Evolutionary conservation across 2,888 invertebrate genomes (phyloP), one percentile per base, ranked within the genome.

Genomic region (Lissonota sp.): DNA sequence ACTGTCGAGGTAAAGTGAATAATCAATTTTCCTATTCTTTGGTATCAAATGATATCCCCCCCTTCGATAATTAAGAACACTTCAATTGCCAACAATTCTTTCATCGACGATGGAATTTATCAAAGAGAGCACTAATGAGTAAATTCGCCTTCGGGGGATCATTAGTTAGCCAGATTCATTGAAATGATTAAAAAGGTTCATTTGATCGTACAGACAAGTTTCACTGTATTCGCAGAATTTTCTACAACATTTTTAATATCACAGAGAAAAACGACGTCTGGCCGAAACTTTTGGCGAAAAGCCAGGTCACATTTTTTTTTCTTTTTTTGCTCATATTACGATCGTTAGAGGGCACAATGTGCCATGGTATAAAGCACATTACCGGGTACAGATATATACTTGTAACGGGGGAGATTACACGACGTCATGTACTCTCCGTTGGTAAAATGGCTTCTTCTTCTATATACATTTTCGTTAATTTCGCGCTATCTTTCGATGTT

Each of bases 1-100:
- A 97, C 97, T 70, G 95, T 98, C 82, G 97, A 98, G 95, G 97
- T 97, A 93, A 93, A 42, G 51, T 12, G 12, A 8, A 40, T 4
- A 12, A 64, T 14, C 6, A 26, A 26, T 26, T 26, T 26, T 26
- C 26, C 26, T 26, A 26, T 26, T 26, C 26, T 26, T 26, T 26
- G 26, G 3, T 26, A 26, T 26, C 26, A 26, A 26, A 26, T 26
- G 1, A 26, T 26, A 26, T 26, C 3, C 26, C 26, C 26, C 26
- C 26, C 26, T 26, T 26, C 26, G 26, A 26, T 26, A 26, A 26
- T 26, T 26, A 26, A 26, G 26, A 26, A 26, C 3, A 3, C 26
- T 26, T 26, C 26, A 26, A 26, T 26, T 26, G 26, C 26, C 26
- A 26, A 26, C 26, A 26, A 26, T 26, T 26, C 26, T 26, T 26